phyloP scores from a whole-genome alignment of 1,140 invertebrate genomes.

The Platorchestia sp. region DNA sequence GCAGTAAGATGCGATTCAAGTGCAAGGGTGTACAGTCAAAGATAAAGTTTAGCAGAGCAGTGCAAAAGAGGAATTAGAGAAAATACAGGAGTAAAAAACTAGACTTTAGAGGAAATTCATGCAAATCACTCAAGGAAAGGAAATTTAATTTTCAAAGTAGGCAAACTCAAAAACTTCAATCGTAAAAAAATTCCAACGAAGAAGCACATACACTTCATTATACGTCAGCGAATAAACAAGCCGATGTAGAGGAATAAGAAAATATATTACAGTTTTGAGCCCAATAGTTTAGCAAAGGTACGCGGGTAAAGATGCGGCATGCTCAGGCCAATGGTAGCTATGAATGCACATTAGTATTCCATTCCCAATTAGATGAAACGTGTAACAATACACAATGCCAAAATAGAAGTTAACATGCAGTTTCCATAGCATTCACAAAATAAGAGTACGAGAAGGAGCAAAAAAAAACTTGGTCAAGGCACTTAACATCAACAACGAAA shows the following conservation, averaged over 20 bases:
- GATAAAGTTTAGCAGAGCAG: not conserved
- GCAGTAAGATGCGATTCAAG: not conserved
- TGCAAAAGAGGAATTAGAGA: not conserved
- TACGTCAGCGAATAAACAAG: not conserved
- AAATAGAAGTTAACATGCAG: not conserved
- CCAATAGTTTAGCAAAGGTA: not conserved
- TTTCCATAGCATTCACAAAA: not conserved
- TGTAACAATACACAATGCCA: not conserved
- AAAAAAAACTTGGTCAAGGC: not conserved
- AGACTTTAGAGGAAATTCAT: not conserved
- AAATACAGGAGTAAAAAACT: not conserved
- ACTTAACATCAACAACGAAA: not conserved
- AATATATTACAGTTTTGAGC: not conserved
- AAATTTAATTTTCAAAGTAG: not conserved
- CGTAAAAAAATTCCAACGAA: not conserved
- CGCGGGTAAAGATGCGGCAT: not conserved
- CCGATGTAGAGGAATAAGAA: not conserved
- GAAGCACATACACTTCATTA: not conserved
- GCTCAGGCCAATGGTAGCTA: no score
- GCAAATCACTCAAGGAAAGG: not conserved
- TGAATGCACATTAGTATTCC: not conserved
- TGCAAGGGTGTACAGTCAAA: conserved; percentile 11
- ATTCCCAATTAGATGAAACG: not conserved
- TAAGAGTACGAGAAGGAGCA: no score
- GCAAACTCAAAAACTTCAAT: not conserved